phyloP scores from a whole-genome alignment of 2,797 vertebrate species.

The Mus spretus region DNA sequence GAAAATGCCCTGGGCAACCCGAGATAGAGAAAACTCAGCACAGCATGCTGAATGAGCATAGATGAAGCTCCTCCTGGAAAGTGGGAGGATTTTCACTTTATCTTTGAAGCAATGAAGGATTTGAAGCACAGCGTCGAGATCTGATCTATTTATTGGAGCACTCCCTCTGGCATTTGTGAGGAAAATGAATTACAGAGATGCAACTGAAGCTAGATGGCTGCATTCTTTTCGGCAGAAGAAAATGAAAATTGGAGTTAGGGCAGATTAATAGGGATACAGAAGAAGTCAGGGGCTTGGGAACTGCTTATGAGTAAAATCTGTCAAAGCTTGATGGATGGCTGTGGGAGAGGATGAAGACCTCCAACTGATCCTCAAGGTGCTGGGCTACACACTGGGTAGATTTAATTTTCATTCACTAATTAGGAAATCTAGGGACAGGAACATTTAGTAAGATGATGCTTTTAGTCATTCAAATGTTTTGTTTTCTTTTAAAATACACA shows the following conservation, averaged over 20 bases:
- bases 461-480: slow-evolving; percentile 52
- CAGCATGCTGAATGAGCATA: not conserved
- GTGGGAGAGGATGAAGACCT: not conserved
- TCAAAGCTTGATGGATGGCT: slow-evolving; percentile 16
- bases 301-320: not conserved
- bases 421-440: not conserved
- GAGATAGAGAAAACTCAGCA: not conserved
- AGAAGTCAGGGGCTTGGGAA: slow-evolving; percentile 17
- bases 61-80: not conserved
- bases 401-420: slow-evolving; percentile 35
- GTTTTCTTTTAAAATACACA: slow-evolving; percentile 43
- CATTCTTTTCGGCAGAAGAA: slow-evolving; percentile 59
- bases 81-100: slow-evolving; percentile 39
- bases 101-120: slow-evolving; percentile 20
- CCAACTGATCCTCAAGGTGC: not conserved
- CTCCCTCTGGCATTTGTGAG: not conserved
- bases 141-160: not conserved
- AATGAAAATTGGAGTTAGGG: slow-evolving; percentile 32
- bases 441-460: slow-evolving; percentile 36
- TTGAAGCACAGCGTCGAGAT: not conserved
- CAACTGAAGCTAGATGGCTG: not conserved
- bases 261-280: not conserved
- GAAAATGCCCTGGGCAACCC: not conserved
- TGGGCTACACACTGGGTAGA: not conserved
- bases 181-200: slow-evolving; percentile 24